A percentile compares a stretch with the other conserved stretches of the same genome.
phyloP scores from a whole-genome alignment of 1,140 invertebrate genomes.

The Capitella teleta region DNA sequence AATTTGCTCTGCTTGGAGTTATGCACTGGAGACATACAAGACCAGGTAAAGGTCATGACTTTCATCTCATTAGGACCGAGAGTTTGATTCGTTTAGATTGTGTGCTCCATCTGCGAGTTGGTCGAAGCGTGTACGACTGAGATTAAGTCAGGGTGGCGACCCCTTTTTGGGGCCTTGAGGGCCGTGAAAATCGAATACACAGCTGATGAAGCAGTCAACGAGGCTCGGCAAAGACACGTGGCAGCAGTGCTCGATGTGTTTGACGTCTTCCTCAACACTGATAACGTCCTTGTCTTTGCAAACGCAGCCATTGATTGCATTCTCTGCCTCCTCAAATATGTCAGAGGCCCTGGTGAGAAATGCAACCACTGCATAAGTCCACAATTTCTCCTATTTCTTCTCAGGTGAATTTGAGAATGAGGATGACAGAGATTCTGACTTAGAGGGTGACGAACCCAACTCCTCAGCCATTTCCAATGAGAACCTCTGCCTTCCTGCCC shows the following conservation, averaged over 20 bases:
- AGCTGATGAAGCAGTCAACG: conserved; percentile 35
- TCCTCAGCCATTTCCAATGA: conserved; percentile 17
- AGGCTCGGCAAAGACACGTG: conserved; percentile 43
- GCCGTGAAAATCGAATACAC: conserved; percentile 54
- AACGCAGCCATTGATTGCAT: conserved; percentile 89
- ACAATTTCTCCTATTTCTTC: no score
- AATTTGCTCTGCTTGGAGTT: conserved; percentile 82
- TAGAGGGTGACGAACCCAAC: conserved; percentile 24
- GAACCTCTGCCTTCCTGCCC: conserved; percentile 69
- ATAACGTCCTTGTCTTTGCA: conserved; percentile 82
- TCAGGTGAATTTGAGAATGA: conserved; percentile 33
- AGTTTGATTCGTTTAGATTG: conserved; percentile 52
- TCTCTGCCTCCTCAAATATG: conserved; percentile 65
- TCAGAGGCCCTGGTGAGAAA: conserved; percentile 45
- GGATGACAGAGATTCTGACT: conserved; percentile 32
- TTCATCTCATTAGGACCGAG: neutral
- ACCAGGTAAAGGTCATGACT: conserved; percentile 52
- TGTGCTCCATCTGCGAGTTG: conserved; percentile 87
- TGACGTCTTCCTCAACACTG: conserved; percentile 78
- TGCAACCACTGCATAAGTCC: no score
- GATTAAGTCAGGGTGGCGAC: conserved; percentile 84
- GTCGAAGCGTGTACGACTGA: conserved; percentile 84
- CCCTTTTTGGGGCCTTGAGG: conserved; percentile 76
- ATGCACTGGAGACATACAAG: conserved; percentile 78
- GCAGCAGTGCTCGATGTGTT: conserved; percentile 81